Base-by-base conservation (phyloP, 2,797 vertebrate genomes). In the Eidolon dupreanum region DNA sequence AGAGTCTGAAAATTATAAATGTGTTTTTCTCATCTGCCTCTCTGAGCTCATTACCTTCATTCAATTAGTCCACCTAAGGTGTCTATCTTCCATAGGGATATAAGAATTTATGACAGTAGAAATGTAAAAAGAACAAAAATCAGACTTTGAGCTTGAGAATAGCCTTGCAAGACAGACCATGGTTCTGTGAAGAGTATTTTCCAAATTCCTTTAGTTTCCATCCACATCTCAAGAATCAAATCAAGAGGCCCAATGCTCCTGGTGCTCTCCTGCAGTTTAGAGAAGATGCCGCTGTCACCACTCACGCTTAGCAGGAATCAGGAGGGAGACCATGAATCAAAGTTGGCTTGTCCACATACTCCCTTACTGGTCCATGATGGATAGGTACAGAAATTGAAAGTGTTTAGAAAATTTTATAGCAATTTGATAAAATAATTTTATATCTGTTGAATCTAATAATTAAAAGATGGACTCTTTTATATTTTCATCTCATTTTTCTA, bases 41-140 rank as follows among this genome's bases (percentile, higher is more conserved):
- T 91, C 53, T 89, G 57, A 93, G 61, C n/a, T 41, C 46, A 77
- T 81, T 89, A 65, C 73, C 8, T 90, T 96, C 51, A 90, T 90
- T 96, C 51, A 90, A 31, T 33, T 15, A 79, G 10, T 66, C 28
- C 1, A 78, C 13, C 36, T 10, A 88, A 68, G 24, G 88, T 36
- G 81, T 57, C 43, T 3, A 51, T 22, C 36, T 86, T 24, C 33
- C 75, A 74, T 13, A 8, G n/a, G 19, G n/a, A 75, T 77, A 83
- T 87, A 38, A 96, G 66, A 90, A 85, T 84, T 92, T 75, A 89
- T 70, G 81, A 83, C 7, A 95, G 71, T 26, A 92, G 41, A 94
- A 95, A 66, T 92, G 28, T 68, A 88, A 92, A 77, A 74, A 92
- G 55, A 91, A 91, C 33, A 92, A 61, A 95, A 90, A 53, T 68